Evolutionary conservation across 2,888 invertebrate species (phyloP).

Genomic region (Leptinotarsa peninsularis): DNA sequence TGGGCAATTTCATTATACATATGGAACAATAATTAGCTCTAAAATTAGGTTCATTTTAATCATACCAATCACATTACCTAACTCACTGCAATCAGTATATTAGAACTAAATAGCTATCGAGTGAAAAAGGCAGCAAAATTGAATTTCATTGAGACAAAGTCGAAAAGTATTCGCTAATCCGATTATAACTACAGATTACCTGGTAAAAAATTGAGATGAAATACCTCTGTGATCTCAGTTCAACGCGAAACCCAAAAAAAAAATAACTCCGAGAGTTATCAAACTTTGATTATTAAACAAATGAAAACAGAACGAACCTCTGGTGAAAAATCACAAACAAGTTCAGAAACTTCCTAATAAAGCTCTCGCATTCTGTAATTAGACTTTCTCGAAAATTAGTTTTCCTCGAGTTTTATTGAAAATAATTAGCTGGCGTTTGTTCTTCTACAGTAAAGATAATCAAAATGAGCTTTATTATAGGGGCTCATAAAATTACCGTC

Average conservation of each 20-base stretch:
- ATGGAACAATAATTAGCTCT: too few species aligned
- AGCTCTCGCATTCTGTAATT: slow-evolving; percentile 37
- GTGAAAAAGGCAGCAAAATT: not conserved
- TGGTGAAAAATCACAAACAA: slow-evolving; percentile 15
- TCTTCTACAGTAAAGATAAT: slow-evolving; percentile 6
- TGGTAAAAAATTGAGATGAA: not conserved
- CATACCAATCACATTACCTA: too few species aligned
- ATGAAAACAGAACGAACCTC: not conserved
- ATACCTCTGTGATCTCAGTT: not conserved
- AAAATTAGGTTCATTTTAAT: too few species aligned
- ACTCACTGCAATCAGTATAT: too few species aligned
- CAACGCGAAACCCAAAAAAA: not conserved
- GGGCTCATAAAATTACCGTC: not conserved
- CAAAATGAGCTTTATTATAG: slow-evolving; percentile 7
- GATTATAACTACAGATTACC: not conserved
- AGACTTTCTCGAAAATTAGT: slow-evolving; percentile 34
- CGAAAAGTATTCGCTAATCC: not conserved
- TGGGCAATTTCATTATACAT: too few species aligned
- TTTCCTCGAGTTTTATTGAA: slow-evolving; percentile 30
- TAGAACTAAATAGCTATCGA: too few species aligned
- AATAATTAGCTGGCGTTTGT: slow-evolving; percentile 33
- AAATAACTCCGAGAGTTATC: not conserved
- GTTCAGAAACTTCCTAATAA: slow-evolving; percentile 27
- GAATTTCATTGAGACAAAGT: not conserved
- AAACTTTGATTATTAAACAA: slow-evolving; percentile 6